Evolutionary conservation across 92 coral and sea anemone species (phyloP), one percentile per base, ranked within the genome.

Genomic region (Epizoanthus scotinus): DNA sequence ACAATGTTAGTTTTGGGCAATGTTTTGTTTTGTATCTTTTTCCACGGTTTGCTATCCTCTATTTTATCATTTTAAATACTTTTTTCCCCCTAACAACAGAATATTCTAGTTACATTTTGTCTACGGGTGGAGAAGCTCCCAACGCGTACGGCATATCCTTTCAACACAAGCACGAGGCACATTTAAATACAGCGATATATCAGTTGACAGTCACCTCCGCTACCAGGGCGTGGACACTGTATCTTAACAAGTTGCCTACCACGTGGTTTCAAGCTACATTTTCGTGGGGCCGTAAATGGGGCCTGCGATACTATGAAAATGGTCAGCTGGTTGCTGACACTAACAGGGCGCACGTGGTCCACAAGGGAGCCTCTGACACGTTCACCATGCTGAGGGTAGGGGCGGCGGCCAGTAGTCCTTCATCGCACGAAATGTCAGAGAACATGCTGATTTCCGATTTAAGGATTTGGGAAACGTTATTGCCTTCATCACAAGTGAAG

Each of bases 181-280:
- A 64, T 38, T 12, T 29, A 38, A 64, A 64, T 3, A 64, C 69
- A 64, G 31, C 40, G n/a, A 64, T 20, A 15, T 64, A 28, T 4
- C 2, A 12, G 22, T 15, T 64, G 5, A 5, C 20, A 0, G 47
- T 64, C 0, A 0, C 8, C 14, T 26, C 40, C 29, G 1, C 13
- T 3, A 29, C 18, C 15, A 29, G 29, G 22, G 21, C 8, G 8
- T 64, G 69, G 69, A 15, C 0, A 10, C 69, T 64, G 21, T 29
- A 64, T 64, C 20, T 64, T 17, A 7, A 34, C 44, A 64, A 8
- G 6, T 26, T 64, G 36, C 69, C 47, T 18, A 15, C 44, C 44
- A 64, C 47, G 69, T 64, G 69, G 69, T 64, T 64, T 28, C 69
- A 64, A 64, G 69, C 24, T n/a, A 64, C 69, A 38, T 6, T 64